These are phyloP conservation scores for Probosciger aterrimus DNA, from an alignment of 2,113 vertebrate species.

Conservation along the genomic window DNA sequence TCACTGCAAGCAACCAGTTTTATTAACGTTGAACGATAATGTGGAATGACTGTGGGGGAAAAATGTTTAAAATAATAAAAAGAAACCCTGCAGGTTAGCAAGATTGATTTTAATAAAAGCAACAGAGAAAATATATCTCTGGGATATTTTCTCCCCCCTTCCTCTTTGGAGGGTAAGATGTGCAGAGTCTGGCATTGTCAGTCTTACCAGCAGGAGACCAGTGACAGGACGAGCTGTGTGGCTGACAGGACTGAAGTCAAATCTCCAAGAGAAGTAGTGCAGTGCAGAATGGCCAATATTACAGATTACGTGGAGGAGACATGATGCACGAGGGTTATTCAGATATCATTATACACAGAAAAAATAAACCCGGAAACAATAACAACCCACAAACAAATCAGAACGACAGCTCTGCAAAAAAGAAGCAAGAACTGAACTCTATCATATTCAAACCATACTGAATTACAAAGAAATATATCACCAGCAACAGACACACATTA, in stretches of 20 bases:
- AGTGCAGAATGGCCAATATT: not conserved
- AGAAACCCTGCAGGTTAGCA: conserved; percentile 62
- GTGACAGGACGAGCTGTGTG: conserved; percentile 25
- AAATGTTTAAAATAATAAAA: conserved; percentile 64
- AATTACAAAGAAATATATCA: conserved; percentile 23
- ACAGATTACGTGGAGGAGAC: not conserved
- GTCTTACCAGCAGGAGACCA: conserved; percentile 40
- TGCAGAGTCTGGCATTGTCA: not conserved
- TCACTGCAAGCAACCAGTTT: conserved; percentile 65
- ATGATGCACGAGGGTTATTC: not conserved
- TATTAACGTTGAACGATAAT: conserved; percentile 69
- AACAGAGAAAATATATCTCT: conserved; percentile 46
- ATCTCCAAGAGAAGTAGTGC: not conserved
- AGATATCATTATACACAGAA: not conserved
- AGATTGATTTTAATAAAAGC: conserved; percentile 64
- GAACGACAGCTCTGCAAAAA: conserved; percentile 8
- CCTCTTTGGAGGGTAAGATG: not conserved
- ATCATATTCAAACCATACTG: not conserved
- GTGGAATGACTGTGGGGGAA: conserved; percentile 55
- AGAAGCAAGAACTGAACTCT: not conserved
- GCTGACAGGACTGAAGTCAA: conserved; percentile 49
- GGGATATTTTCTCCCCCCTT: not conserved
- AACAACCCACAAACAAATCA: not conserved
- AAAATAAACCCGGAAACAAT: not conserved
- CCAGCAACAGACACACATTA: not conserved